phyloP scores from a whole-genome alignment of 2,113 vertebrate species.

The Oryctolagus cuniculus region mOryCun1.1 NC_091441.1:30821001-30821500 shows the following conservation, averaged over 20 bases:
- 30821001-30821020: neutral
- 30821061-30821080: fast-evolving
- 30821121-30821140: neutral
- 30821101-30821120: neutral
- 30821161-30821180: neutral
- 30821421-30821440: neutral
- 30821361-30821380: neutral
- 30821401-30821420: neutral
- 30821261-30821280: constrained; percentile 45
- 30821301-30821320: constrained; percentile 59
- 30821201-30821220: neutral
- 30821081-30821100: neutral
- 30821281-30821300: constrained; percentile 36
- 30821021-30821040: neutral
- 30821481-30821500: neutral
- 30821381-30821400: neutral
- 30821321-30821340: constrained; percentile 26
- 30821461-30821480: neutral
- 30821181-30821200: neutral
- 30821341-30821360: neutral
- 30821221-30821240: constrained; percentile 28
- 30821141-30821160: constrained; percentile 36
- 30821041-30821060: neutral
- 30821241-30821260: constrained; percentile 35
- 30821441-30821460: neutral